Evolutionary conservation across 1,140 invertebrate genomes (phyloP).

Genomic region (Bombyx mandarina): DNA sequence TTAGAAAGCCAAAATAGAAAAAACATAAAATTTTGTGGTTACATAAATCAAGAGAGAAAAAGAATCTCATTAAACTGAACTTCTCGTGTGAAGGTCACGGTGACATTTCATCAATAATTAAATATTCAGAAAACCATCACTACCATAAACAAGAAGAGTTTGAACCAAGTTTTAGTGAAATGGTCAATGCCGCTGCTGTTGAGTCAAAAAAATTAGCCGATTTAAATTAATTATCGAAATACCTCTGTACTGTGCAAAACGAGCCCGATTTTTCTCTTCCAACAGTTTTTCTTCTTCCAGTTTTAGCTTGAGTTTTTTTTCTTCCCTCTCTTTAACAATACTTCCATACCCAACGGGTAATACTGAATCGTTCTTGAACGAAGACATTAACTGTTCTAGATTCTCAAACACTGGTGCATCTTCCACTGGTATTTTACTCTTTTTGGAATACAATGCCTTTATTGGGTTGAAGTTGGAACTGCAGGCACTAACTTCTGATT

Average conservation of each 20-base stretch:
- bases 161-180: too few species aligned
- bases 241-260: conserved; percentile 53
- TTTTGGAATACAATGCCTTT: conserved; percentile 74
- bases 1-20: too few species aligned
- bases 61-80: too few species aligned
- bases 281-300: conserved; percentile 28
- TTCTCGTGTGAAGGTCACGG: too few species aligned
- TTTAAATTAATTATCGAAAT: not conserved
- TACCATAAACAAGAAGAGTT: too few species aligned
- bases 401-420: conserved; percentile 76
- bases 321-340: conserved; percentile 35
- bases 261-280: conserved; percentile 49
- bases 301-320: conserved; percentile 38
- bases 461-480: conserved; percentile 79
- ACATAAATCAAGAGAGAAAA: too few species aligned
- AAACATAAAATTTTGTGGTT: too few species aligned
- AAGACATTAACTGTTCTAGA: conserved; percentile 71
- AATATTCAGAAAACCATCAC: too few species aligned
- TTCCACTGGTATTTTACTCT: conserved; percentile 66
- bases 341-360: conserved; percentile 31
- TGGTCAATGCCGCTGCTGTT: too few species aligned
- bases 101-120: too few species aligned
- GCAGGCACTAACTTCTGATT: conserved; percentile 75
- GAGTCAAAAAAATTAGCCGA: too few species aligned
- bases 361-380: conserved; percentile 24